Evolutionary conservation across 2,888 invertebrate species (phyloP).

Genomic region (Exephanes ischioxanthus): DNA sequence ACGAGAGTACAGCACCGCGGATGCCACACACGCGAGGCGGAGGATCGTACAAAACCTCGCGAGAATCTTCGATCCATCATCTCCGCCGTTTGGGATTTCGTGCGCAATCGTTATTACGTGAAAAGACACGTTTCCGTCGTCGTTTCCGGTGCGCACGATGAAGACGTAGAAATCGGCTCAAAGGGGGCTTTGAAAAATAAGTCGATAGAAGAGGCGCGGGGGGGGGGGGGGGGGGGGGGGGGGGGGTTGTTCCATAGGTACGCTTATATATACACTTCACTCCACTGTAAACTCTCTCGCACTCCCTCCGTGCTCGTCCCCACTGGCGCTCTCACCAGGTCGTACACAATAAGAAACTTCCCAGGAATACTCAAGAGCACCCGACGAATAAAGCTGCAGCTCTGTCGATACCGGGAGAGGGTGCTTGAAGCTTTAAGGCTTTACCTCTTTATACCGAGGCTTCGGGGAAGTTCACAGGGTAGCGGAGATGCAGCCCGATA

Average conservation of each 20-base stretch:
- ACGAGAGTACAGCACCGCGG: constrained; percentile 6
- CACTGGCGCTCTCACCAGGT: constrained; percentile 15
- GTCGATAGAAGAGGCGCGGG: not conserved
- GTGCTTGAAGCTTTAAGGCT: constrained; percentile 33
- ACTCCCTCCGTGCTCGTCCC: not conserved
- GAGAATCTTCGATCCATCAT: not conserved
- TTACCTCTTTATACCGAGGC: constrained; percentile 31
- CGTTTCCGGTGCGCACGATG: constrained; percentile 16
- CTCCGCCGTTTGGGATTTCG: not conserved
- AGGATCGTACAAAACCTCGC: not conserved
- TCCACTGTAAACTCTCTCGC: not conserved
- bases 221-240: too few species aligned
- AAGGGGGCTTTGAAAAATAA: constrained; percentile 17
- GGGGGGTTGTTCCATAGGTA: not conserved
- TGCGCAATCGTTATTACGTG: constrained; percentile 12
- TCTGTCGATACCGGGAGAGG: constrained; percentile 21
- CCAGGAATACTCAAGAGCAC: constrained; percentile 37
- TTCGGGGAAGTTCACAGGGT: constrained; percentile 31
- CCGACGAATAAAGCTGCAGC: constrained; percentile 37
- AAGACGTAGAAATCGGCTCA: constrained; percentile 13
- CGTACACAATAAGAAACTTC: constrained; percentile 48
- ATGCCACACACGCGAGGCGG: not conserved
- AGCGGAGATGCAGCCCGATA: not conserved
- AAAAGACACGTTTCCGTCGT: not conserved
- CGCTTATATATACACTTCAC: not conserved